These are phyloP conservation scores for Musca domestica DNA, from an alignment of 1,140 invertebrate genomes.

Conservation along the genomic window DNA sequence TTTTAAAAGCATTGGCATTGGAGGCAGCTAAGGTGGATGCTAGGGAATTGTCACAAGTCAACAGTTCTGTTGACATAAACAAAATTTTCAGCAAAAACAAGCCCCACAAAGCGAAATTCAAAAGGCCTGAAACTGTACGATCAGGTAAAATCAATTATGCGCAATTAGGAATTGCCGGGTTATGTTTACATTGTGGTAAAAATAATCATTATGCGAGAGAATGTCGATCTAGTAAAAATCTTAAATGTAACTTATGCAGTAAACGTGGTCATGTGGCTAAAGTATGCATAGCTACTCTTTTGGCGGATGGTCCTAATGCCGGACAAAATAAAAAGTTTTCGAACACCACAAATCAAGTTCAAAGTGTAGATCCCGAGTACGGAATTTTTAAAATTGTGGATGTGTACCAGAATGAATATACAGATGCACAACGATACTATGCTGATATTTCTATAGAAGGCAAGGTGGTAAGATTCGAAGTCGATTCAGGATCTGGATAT, in stretches of 20 bases:
- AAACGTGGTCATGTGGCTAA: neutral
- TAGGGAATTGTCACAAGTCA: neutral
- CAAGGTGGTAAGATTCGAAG: too few relatives aligned
- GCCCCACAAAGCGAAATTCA: neutral
- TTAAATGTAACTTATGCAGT: neutral
- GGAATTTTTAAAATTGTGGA: too few relatives aligned
- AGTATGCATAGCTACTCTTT: neutral
- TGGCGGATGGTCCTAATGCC: neutral
- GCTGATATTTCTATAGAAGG: too few relatives aligned
- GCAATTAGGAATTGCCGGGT: constrained; percentile 5
- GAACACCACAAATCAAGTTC: too few relatives aligned
- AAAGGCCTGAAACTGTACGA: neutral
- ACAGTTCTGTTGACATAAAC: too few relatives aligned
- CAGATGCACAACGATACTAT: too few relatives aligned
- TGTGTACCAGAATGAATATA: too few relatives aligned
- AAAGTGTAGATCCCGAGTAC: too few relatives aligned
- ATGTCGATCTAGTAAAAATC: neutral
- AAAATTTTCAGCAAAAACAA: too few relatives aligned
- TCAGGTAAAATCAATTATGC: neutral
- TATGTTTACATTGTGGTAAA: neutral
- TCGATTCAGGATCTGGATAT: too few relatives aligned
- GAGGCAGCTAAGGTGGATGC: constrained; percentile 1
- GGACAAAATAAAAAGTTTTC: too few relatives aligned
- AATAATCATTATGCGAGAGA: neutral
- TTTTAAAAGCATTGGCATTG: neutral